Evolutionary conservation across 1,140 invertebrate genomes (phyloP).

Genomic region (Orius laevigatus): DNA sequence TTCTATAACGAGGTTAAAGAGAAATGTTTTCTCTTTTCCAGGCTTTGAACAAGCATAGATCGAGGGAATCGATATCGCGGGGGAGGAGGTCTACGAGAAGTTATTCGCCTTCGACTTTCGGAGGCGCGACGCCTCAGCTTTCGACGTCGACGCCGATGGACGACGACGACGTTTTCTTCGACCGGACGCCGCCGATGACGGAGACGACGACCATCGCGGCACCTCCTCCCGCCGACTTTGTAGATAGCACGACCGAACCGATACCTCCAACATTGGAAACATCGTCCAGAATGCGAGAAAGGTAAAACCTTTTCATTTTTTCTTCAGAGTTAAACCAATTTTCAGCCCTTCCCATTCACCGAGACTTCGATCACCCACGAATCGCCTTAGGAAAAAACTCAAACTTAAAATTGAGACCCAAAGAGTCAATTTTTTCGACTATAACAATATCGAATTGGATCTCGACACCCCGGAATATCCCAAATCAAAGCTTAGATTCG

Average conservation of each 20-base stretch:
- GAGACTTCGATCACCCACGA: no score
- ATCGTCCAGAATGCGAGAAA: neutral
- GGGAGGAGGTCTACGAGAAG: conserved; percentile 34
- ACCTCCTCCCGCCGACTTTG: conserved; percentile 14
- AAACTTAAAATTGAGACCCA: no score
- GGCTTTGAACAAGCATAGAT: conserved; percentile 32
- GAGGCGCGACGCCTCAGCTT: neutral
- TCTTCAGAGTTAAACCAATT: neutral
- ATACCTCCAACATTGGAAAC: neutral
- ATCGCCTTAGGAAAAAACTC: no score
- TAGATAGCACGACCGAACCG: conserved; percentile 6
- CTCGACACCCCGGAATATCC: no score
- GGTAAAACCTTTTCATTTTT: neutral
- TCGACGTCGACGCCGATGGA: conserved; percentile 1
- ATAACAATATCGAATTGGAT: no score
- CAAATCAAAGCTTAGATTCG: no score
- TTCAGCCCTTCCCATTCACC: no score
- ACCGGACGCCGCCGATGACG: conserved; percentile 20
- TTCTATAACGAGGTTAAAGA: conserved; percentile 4
- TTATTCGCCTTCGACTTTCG: conserved; percentile 28
- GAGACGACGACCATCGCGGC: conserved; percentile 11
- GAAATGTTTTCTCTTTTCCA: conserved; percentile 23
- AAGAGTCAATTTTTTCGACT: no score
- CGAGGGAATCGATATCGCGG: conserved; percentile 23
- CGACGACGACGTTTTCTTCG: conserved; percentile 26